Percentiles rank a stretch among this genome's conserved stretches.
phyloP scores from a whole-genome alignment of 2,797 vertebrate species.

The Tapera naevia region DNA sequence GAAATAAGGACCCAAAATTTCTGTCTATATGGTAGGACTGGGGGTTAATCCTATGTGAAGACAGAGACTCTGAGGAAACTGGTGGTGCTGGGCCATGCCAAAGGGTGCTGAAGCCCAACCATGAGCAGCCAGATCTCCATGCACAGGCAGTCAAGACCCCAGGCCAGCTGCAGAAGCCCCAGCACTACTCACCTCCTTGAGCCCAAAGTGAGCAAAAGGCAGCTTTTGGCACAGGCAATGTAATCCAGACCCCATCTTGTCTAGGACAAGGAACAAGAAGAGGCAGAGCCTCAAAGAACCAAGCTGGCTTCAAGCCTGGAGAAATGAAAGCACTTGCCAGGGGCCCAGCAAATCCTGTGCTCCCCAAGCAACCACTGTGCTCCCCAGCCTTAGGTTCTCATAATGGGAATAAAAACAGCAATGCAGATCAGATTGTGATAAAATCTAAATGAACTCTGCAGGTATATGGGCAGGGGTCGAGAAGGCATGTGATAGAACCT shows the following conservation, averaged over 20 bases:
- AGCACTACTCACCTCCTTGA: not conserved
- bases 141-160: not conserved
- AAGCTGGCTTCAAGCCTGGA: not conserved
- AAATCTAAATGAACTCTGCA: not conserved
- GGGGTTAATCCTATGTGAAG: not conserved
- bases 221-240: fast-evolving
- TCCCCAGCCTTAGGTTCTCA: not conserved
- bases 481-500: not conserved
- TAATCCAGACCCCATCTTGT: not conserved
- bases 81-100: not conserved
- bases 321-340: not conserved
- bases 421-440: not conserved
- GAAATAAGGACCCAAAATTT: not conserved
- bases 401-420: not conserved
- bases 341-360: not conserved
- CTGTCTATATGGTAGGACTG: not conserved
- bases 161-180: not conserved
- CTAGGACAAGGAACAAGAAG: not conserved
- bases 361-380: not conserved
- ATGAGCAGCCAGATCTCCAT: not conserved
- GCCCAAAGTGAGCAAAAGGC: not conserved
- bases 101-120: not conserved
- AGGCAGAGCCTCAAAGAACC: not conserved
- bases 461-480: not conserved
- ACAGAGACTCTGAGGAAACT: not conserved